phyloP scores from a whole-genome alignment of 2,113 vertebrate genomes.

The Psittacara wagleri region DNA sequence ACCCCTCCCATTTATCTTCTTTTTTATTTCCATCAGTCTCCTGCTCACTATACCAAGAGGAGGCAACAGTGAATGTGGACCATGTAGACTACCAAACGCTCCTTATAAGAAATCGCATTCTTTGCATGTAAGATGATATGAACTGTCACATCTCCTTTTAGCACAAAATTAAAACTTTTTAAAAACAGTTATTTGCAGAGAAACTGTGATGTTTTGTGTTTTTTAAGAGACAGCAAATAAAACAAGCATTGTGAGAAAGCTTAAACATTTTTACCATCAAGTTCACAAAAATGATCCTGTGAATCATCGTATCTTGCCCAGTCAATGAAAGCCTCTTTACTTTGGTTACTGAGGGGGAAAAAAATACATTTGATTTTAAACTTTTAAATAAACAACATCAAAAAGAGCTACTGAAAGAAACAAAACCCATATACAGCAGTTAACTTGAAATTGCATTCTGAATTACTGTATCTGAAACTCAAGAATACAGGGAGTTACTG shows the following conservation, averaged over 20 bases:
- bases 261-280: conserved; percentile 85
- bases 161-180: background rate
- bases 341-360: conserved; percentile 84
- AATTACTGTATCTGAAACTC: background rate
- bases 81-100: background rate
- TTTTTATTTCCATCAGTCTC: background rate
- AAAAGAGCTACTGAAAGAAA: background rate
- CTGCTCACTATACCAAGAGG: background rate
- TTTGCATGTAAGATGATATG: background rate
- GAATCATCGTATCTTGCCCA: conserved; percentile 97
- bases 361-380: conserved; percentile 10
- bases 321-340: conserved; percentile 94
- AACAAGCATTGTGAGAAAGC: background rate
- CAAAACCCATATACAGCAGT: background rate
- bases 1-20: background rate
- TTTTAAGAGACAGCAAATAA: conserved; percentile 9
- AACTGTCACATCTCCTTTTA: background rate
- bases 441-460: background rate
- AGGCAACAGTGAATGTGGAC: background rate
- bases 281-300: conserved; percentile 96
- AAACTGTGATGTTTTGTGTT: background rate
- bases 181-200: background rate
- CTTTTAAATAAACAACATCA: background rate
- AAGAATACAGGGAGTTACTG: background rate
- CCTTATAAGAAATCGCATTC: background rate